Percentiles rank a stretch among this genome's conserved stretches.
Evolutionary conservation across 1,140 invertebrate genomes (phyloP).

Genomic region (Paralvinella palmiformis): DNA sequence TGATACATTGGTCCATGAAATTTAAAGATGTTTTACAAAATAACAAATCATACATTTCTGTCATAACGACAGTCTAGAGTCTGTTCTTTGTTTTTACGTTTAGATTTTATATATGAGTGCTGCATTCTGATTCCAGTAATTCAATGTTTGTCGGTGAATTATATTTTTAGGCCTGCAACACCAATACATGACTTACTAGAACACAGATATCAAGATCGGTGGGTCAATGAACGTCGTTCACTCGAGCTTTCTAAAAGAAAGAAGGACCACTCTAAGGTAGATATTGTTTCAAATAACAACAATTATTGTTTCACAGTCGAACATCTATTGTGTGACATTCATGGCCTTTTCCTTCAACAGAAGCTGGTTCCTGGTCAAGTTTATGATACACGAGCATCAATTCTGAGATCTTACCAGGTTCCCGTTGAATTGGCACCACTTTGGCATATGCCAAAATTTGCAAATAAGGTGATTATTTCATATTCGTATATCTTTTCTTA

Average conservation of each 20-base stretch:
- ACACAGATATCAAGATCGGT: slow-evolving; percentile 48
- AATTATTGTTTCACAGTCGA: neutral
- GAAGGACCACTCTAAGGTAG: slow-evolving; percentile 24
- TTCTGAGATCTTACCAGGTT: slow-evolving; percentile 42
- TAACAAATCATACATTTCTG: no score
- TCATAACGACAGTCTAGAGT: no score
- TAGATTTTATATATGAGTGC: no score
- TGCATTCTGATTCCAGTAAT: no score
- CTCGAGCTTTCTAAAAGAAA: slow-evolving; percentile 27
- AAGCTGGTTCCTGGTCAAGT: slow-evolving; percentile 19
- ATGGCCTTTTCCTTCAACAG: slow-evolving; percentile 4
- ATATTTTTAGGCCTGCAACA: slow-evolving; percentile 40
- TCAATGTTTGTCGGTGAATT: no score
- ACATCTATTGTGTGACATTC: neutral
- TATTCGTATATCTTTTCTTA: neutral
- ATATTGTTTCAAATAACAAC: neutral
- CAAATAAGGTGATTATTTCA: slow-evolving; percentile 30
- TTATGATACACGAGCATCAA: slow-evolving; percentile 37
- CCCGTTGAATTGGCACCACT: slow-evolving; percentile 37
- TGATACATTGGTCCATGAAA: no score
- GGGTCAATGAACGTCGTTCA: slow-evolving; percentile 33
- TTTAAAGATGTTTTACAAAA: no score
- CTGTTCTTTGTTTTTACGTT: no score
- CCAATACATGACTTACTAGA: slow-evolving; percentile 46
- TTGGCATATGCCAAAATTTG: slow-evolving; percentile 45